Evolutionary conservation across 2,113 vertebrate genomes (phyloP).

Genomic region (Chlorocebus sabaeus): DNA sequence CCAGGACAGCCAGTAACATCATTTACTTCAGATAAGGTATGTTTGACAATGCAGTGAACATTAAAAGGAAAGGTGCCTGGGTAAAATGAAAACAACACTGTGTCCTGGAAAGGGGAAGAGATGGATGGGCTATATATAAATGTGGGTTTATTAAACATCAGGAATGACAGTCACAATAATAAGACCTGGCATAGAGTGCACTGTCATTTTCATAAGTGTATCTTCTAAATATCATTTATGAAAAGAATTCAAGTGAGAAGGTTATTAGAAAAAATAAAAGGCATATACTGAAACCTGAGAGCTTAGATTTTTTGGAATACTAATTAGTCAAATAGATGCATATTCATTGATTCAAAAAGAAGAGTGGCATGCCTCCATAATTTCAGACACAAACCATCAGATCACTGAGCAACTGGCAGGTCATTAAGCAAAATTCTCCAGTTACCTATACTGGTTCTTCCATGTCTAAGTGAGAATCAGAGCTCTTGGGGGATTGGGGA

Average conservation of each 20-base stretch:
- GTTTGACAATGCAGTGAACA: conserved; percentile 48
- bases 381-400: background rate
- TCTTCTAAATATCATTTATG: conserved; percentile 30
- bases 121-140: conserved; percentile 10
- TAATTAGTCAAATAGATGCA: background rate
- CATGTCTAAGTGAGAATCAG: background rate
- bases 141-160: conserved; percentile 18
- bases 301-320: background rate
- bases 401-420: background rate
- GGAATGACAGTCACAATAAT: background rate
- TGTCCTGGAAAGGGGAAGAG: background rate
- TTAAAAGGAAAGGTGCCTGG: conserved; percentile 58
- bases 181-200: too few species aligned
- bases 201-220: background rate
- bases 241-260: background rate
- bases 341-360: background rate
- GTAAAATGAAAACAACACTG: conserved; percentile 36
- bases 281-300: background rate
- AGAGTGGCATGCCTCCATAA: background rate
- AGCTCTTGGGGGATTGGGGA: background rate
- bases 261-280: background rate
- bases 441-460: background rate
- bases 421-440: background rate
- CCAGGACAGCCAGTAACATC: conserved; percentile 54
- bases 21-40: conserved; percentile 60